phyloP scores from a whole-genome alignment of 2,797 vertebrate genomes.

The Threskiornis aethiopicus region DNA sequence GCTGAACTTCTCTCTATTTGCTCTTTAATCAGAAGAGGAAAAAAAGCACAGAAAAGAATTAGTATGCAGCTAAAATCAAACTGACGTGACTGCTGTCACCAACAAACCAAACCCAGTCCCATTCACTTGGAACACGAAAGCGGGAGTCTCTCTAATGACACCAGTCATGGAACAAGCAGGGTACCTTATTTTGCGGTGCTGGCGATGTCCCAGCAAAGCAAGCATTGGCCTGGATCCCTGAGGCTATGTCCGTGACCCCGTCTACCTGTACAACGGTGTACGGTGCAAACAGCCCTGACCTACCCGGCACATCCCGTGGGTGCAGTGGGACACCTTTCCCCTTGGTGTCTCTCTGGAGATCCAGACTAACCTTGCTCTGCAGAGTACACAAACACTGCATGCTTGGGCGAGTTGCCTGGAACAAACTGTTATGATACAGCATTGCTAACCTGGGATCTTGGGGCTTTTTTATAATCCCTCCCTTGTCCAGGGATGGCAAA shows the following conservation, averaged over 20 bases:
- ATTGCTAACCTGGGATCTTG: not conserved
- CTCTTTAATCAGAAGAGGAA: not conserved
- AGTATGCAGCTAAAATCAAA: not conserved
- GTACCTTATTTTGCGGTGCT: not conserved
- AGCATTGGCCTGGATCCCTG: not conserved
- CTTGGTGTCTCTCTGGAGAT: not conserved
- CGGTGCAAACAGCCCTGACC: not conserved
- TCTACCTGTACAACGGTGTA: fast-evolving
- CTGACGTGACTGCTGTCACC: not conserved
- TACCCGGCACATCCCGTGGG: not conserved
- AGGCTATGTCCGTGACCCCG: not conserved
- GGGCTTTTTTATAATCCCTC: not conserved
- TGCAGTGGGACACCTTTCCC: not conserved
- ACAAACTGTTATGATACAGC: not conserved
- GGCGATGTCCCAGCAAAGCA: not conserved
- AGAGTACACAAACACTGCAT: not conserved
- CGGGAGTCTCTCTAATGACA: not conserved
- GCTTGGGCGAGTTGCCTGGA: not conserved
- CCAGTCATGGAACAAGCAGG: not conserved
- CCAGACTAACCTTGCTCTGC: not conserved
- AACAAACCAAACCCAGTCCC: not conserved
- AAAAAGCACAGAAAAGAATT: not conserved
- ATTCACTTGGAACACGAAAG: not conserved
- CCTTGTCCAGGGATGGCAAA: not conserved
- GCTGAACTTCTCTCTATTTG: not conserved